phyloP scores from a whole-genome alignment of 2,797 vertebrate species.

The Corythornis leucogaster region DNA sequence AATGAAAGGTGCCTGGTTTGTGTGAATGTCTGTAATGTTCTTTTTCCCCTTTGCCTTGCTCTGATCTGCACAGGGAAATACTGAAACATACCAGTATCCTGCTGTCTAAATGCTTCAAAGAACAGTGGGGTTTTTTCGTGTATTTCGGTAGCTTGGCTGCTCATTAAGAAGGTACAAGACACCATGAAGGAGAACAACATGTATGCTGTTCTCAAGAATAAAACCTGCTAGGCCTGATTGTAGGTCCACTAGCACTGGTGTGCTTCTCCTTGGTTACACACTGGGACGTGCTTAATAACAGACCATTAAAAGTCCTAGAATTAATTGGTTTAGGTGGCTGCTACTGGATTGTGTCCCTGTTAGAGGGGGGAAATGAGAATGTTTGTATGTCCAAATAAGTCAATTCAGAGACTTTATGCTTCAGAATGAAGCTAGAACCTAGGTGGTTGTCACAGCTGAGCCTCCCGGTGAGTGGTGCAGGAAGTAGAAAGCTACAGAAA shows the following conservation, averaged over 20 bases:
- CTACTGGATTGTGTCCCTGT: neutral
- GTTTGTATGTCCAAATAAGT: neutral
- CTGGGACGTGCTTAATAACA: neutral
- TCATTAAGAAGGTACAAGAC: slow-evolving; percentile 51
- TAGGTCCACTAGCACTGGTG: neutral
- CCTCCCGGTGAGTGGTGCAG: rapidly evolving
- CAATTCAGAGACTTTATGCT: neutral
- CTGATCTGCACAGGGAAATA: slow-evolving; percentile 36
- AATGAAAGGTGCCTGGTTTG: slow-evolving; percentile 42
- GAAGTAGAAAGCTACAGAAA: neutral
- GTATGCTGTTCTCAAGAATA: slow-evolving; percentile 27
- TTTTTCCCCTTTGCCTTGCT: slow-evolving; percentile 17
- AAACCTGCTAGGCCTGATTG: neutral
- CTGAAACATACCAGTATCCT: slow-evolving; percentile 35
- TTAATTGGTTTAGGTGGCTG: neutral
- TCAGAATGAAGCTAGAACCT: neutral
- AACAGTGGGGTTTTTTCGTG: slow-evolving; percentile 37
- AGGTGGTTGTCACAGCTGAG: neutral
- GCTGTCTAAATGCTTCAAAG: slow-evolving; percentile 58
- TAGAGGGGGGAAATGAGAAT: neutral
- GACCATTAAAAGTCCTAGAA: neutral
- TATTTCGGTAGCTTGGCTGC: slow-evolving; percentile 31
- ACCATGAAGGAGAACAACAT: neutral
- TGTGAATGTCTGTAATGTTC: slow-evolving; percentile 29
- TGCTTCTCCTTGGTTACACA: neutral